These are phyloP conservation scores for Sebastes schlegelii DNA, from an alignment of 2,113 vertebrate species.

Conservation along the genomic window DNA sequence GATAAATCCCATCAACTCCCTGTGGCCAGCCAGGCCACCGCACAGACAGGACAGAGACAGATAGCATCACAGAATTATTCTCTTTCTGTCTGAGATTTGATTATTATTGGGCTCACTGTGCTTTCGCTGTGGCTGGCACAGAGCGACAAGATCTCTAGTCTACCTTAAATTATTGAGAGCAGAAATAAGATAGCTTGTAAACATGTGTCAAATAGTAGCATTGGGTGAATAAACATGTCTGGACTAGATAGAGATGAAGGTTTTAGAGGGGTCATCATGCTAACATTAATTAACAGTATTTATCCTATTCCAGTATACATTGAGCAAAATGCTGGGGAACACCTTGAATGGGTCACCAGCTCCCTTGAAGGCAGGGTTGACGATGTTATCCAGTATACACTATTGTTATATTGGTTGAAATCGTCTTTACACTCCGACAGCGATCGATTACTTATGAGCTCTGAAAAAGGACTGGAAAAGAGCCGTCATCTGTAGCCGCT, in stretches of 20 bases:
- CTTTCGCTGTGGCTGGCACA: conserved; percentile 14
- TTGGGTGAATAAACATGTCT: conserved; percentile 37
- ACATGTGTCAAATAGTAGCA: conserved; percentile 9
- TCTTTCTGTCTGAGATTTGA: conserved; percentile 15
- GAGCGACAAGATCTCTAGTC: background rate
- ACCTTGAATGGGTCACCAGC: background rate
- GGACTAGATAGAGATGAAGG: conserved; percentile 12
- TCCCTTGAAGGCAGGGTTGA: too few species aligned
- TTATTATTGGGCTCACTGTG: background rate
- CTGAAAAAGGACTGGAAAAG: too few species aligned
- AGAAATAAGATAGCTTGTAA: conserved; percentile 1
- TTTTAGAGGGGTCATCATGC: background rate
- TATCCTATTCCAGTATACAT: background rate
- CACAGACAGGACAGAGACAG: conserved; percentile 23
- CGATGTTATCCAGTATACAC: too few species aligned
- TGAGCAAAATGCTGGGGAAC: background rate
- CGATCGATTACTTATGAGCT: too few species aligned
- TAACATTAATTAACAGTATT: background rate
- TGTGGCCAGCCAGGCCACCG: conserved; percentile 3
- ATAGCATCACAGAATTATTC: conserved; percentile 21
- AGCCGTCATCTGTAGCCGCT: too few species aligned
- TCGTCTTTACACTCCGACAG: too few species aligned
- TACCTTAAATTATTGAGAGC: conserved; percentile 10
- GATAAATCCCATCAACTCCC: conserved; percentile 40
- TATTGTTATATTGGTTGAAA: too few species aligned